Percentiles rank a stretch among this genome's conserved stretches.
Evolutionary conservation across 2,797 vertebrate genomes (phyloP).

Genomic region (Psittacula echo): DNA sequence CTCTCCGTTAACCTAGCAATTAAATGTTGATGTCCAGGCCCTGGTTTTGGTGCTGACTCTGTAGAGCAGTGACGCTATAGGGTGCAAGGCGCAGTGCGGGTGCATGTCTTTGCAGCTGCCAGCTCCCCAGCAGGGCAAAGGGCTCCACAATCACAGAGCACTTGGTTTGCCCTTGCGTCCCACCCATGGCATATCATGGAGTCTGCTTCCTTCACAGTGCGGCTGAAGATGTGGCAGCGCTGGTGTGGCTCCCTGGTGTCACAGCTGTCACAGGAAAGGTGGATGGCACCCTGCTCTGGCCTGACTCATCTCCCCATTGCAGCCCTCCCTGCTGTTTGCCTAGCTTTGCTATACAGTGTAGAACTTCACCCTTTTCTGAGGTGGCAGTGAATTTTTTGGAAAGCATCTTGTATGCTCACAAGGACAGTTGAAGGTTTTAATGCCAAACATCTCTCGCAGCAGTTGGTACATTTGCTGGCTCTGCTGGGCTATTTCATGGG

Average conservation of each 20-base stretch:
- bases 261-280: neutral
- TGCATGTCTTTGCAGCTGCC: neutral
- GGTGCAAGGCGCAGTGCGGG: neutral
- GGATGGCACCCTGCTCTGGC: neutral
- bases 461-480: neutral
- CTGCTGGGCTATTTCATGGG: neutral
- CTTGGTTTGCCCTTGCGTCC: accelerated
- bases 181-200: too few relatives aligned
- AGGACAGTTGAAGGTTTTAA: neutral
- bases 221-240: neutral
- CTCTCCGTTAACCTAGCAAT: neutral
- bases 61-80: neutral
- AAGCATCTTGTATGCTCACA: neutral
- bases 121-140: accelerated
- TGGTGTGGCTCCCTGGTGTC: neutral
- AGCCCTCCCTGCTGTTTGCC: neutral
- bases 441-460: neutral
- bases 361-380: neutral
- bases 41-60: neutral
- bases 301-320: accelerated
- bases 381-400: neutral
- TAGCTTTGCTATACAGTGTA: neutral
- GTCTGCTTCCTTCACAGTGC: neutral
- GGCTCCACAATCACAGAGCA: neutral
- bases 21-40: neutral